Evolutionary conservation across 1,140 invertebrate genomes (phyloP).

Genomic region (Akabosia matsudoensis): DNA sequence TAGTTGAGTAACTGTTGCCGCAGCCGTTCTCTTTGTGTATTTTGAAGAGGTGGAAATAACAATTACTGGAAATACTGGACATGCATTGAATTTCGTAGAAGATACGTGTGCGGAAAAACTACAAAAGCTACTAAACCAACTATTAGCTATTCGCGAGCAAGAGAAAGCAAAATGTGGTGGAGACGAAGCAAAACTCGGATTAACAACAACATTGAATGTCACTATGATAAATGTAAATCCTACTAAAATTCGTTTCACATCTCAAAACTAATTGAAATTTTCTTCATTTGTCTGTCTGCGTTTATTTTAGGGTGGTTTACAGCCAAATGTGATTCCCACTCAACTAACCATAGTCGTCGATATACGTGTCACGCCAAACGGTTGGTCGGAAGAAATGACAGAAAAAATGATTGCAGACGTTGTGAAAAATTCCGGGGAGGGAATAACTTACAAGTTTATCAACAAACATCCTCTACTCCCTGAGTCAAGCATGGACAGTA

Average conservation of each 20-base stretch:
- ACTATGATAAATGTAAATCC: slow-evolving; percentile 69
- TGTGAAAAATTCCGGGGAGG: slow-evolving; percentile 72
- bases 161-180: slow-evolving; percentile 64
- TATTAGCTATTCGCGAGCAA: slow-evolving; percentile 66
- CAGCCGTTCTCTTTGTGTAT: not conserved
- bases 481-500: slow-evolving; percentile 62
- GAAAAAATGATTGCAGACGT: slow-evolving; percentile 62
- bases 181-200: slow-evolving; percentile 65
- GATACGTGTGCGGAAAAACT: slow-evolving; percentile 83
- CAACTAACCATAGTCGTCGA: slow-evolving; percentile 73
- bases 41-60: slow-evolving; percentile 56
- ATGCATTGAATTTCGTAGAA: slow-evolving; percentile 76
- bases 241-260: not conserved
- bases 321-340: slow-evolving; percentile 84
- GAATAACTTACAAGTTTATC: slow-evolving; percentile 68
- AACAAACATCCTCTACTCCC: slow-evolving; percentile 63
- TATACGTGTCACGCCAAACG: slow-evolving; percentile 67
- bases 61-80: slow-evolving; percentile 69
- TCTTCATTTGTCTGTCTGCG: not conserved
- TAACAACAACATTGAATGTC: slow-evolving; percentile 83
- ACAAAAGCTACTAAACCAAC: slow-evolving; percentile 67
- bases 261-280: not conserved
- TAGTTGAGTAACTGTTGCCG: not conserved
- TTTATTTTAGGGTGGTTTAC: slow-evolving; percentile 70
- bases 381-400: slow-evolving; percentile 64